Evolutionary conservation across 2,888 invertebrate genomes (phyloP).

Genomic region (Thalpophila matura): DNA sequence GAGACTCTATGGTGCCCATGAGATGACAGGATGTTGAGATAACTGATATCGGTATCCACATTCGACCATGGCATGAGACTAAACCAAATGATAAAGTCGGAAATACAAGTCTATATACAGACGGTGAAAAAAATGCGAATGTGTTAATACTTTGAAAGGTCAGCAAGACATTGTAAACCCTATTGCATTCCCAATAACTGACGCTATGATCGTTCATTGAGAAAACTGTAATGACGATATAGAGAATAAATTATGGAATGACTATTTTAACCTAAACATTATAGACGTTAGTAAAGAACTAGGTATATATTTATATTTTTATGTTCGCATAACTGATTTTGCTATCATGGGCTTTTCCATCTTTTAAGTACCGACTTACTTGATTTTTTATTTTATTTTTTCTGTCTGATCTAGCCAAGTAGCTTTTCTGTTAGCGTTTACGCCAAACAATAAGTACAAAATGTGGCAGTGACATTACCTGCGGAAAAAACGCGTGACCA

Average conservation of each 20-base stretch:
- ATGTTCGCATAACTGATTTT: not conserved
- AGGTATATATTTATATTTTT: not conserved
- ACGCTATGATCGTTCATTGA: slow-evolving; percentile 7
- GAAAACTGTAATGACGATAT: not conserved
- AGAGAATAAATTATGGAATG: not conserved
- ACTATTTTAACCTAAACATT: not conserved
- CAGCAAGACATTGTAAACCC: slow-evolving; percentile 3
- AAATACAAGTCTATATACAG: not conserved
- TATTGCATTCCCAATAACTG: slow-evolving; percentile 19
- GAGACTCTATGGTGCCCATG: not conserved
- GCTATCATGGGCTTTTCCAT: not conserved
- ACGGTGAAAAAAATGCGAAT: not conserved
- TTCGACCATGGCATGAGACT: not conserved
- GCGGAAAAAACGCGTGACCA: too few species aligned
- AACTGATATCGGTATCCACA: not conserved
- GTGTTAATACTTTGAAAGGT: slow-evolving; percentile 29
- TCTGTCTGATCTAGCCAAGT: too few species aligned
- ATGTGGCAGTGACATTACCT: too few species aligned
- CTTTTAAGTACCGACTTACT: too few species aligned
- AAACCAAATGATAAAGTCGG: too few species aligned
- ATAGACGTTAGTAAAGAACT: slow-evolving; percentile 7
- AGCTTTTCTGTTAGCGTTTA: too few species aligned
- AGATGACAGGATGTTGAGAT: slow-evolving; percentile 6
- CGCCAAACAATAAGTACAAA: too few species aligned
- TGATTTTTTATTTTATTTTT: too few species aligned